Evolutionary conservation across 2,797 vertebrate genomes (phyloP).

Genomic region (Chelidonichthys spinosus): DNA sequence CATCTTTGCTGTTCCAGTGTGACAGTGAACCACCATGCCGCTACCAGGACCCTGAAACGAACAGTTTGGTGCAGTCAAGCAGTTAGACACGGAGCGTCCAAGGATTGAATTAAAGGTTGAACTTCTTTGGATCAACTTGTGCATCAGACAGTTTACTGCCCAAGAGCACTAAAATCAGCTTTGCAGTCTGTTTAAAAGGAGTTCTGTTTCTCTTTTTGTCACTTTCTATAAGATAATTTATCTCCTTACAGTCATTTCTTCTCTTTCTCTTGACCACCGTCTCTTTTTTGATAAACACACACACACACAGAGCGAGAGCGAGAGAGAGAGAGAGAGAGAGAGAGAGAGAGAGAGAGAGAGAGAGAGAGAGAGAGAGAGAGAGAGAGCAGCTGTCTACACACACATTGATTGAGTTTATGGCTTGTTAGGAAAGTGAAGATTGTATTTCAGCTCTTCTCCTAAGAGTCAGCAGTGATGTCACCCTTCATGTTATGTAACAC

Average conservation of each 20-base stretch:
- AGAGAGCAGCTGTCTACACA: slow-evolving; percentile 57
- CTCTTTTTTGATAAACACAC: slow-evolving; percentile 9
- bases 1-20: background rate
- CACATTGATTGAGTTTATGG: slow-evolving; percentile 53
- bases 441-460: slow-evolving; percentile 64
- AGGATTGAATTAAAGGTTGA: background rate
- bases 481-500: slow-evolving; percentile 59
- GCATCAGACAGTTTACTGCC: background rate
- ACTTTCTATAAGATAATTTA: slow-evolving; percentile 19
- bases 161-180: background rate
- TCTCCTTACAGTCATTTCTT: slow-evolving; percentile 20
- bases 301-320: slow-evolving; percentile 1
- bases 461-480: slow-evolving; percentile 68
- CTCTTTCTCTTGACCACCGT: slow-evolving; percentile 22
- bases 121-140: background rate
- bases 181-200: background rate
- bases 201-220: slow-evolving; percentile 10
- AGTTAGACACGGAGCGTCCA: no score
- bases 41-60: background rate
- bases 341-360: slow-evolving; percentile 3
- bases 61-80: background rate
- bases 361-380: no score
- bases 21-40: background rate
- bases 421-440: slow-evolving; percentile 59
- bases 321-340: no score